Conservation (phyloP, 2,113 vertebrate genomes). For the Myotis brandtii region DNA sequence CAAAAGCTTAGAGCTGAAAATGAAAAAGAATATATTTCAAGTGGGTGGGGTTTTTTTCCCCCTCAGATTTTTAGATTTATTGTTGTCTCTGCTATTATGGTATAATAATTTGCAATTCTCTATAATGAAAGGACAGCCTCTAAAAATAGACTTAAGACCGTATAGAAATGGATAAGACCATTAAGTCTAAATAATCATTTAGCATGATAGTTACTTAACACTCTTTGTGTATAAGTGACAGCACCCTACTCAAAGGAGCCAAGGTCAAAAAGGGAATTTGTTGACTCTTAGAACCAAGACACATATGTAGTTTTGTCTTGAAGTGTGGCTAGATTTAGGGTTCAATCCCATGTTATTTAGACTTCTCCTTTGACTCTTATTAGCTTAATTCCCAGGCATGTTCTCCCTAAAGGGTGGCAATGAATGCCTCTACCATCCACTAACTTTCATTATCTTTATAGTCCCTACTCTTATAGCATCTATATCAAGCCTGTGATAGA, state of each 20-base stretch:
- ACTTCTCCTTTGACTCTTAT: not conserved
- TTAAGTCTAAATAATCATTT: not conserved
- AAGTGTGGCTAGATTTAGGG: not conserved
- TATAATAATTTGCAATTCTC: not conserved
- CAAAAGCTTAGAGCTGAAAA: slow-evolving; percentile 3
- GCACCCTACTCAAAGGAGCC: not conserved
- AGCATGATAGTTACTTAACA: not conserved
- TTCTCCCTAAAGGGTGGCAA: not conserved
- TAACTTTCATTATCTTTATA: not conserved
- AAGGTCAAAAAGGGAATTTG: not conserved
- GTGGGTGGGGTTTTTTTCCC: not conserved
- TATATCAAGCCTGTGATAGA: not conserved
- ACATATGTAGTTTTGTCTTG: not conserved
- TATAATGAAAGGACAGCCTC: not conserved
- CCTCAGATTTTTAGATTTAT: not conserved
- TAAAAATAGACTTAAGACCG: not conserved
- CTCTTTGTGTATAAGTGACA: not conserved
- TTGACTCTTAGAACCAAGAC: not conserved
- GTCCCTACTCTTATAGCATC: not conserved
- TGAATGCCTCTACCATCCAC: not conserved
- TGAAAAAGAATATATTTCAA: slow-evolving; percentile 2
- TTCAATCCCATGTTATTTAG: not conserved
- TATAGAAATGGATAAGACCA: not conserved
- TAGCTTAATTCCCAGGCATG: not conserved
- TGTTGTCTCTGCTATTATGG: not conserved